Evolutionary conservation across 92 coral and sea anemone species (phyloP).

Genomic region (Epizoanthus rinbou): DNA sequence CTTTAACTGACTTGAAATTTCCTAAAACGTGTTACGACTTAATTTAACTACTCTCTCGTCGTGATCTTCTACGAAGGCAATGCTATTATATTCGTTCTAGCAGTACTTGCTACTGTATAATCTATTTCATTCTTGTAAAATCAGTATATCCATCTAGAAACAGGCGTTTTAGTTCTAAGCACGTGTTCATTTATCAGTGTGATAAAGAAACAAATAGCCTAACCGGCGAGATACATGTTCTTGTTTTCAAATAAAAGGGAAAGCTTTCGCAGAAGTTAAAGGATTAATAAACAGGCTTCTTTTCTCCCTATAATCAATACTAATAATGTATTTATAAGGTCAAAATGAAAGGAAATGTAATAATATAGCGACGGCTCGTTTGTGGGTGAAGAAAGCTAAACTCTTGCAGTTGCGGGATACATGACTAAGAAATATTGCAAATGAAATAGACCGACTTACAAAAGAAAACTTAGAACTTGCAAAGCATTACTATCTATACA

Average conservation of each 20-base stretch:
- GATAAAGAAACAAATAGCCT: too few relatives aligned
- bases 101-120: too few relatives aligned
- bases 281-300: neutral
- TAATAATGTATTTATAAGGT: neutral
- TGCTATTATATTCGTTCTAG: too few relatives aligned
- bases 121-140: too few relatives aligned
- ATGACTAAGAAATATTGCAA: neutral
- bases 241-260: neutral
- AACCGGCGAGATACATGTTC: neutral
- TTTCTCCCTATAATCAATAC: neutral
- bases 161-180: too few relatives aligned
- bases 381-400: neutral
- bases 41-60: too few relatives aligned
- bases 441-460: neutral
- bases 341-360: slow-evolving; percentile 1
- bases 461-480: neutral
- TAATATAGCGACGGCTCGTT: neutral
- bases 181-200: too few relatives aligned
- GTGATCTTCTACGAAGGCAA: too few relatives aligned
- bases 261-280: neutral
- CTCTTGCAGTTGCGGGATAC: neutral
- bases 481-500: neutral
- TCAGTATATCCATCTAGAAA: too few relatives aligned
- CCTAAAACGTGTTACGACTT: too few relatives aligned
- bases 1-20: too few relatives aligned